Evolutionary conservation across 2,888 invertebrate species (phyloP).

Genomic region (Coelogynopora nodosa): DNA sequence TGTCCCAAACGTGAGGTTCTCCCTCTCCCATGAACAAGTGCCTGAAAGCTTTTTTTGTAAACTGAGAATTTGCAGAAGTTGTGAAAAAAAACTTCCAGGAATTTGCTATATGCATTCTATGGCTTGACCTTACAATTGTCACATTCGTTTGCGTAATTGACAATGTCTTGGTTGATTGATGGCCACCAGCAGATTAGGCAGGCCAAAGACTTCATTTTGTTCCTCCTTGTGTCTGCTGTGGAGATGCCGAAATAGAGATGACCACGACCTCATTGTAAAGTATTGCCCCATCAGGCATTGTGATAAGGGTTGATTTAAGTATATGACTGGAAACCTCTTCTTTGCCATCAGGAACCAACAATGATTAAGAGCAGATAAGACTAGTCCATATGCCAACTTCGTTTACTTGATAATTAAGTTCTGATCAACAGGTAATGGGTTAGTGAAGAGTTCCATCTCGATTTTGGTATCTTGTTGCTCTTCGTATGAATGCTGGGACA

Average conservation of each 20-base stretch:
- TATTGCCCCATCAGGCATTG: not conserved
- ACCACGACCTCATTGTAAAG: not conserved
- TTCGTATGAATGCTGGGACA: not conserved
- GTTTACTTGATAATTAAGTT: not conserved
- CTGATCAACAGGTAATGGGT: not conserved
- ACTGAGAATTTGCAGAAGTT: too few species aligned
- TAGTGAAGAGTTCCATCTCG: not conserved
- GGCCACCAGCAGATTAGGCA: constrained; percentile 21
- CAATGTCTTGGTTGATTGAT: not conserved
- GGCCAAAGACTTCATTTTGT: constrained; percentile 6
- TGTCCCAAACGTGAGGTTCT: not conserved
- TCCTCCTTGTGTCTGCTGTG: not conserved
- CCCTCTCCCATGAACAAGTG: not conserved
- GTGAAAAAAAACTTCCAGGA: too few species aligned
- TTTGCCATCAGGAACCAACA: too few species aligned
- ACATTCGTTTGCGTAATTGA: not conserved
- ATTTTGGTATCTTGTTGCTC: not conserved
- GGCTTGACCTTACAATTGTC: not conserved
- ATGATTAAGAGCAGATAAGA: too few species aligned
- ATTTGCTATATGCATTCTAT: not conserved
- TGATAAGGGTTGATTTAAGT: not conserved
- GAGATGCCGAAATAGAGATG: not conserved
- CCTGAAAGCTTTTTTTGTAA: too few species aligned
- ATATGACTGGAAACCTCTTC: not conserved
- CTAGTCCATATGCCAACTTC: not conserved